Percentiles rank a stretch among this genome's conserved stretches.
Conservation (phyloP, 1,140 invertebrate species). For the Chymomyza costata region DNA sequence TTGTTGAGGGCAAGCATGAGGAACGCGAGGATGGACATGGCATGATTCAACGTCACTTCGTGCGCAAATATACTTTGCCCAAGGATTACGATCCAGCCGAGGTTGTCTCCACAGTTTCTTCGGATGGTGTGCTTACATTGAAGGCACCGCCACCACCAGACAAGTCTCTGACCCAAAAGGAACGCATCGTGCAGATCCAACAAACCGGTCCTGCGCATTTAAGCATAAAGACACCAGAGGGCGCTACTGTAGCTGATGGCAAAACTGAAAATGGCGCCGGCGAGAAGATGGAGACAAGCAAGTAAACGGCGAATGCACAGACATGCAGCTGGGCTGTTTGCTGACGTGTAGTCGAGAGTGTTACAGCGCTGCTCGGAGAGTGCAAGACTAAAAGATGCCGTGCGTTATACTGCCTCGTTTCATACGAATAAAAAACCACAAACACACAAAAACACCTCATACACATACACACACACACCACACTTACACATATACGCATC, state of each 20-base stretch:
- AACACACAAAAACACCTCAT: slow-evolving; percentile 14
- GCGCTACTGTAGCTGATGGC: slow-evolving; percentile 5
- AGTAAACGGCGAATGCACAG: slow-evolving; percentile 22
- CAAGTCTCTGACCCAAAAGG: slow-evolving; percentile 72
- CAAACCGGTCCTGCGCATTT: slow-evolving; percentile 75
- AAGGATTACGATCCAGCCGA: slow-evolving; percentile 81
- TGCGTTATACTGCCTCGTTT: too few relatives aligned
- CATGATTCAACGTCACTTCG: slow-evolving; percentile 83
- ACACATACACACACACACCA: slow-evolving; percentile 23
- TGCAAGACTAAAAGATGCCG: slow-evolving; percentile 44
- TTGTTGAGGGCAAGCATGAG: slow-evolving; percentile 85
- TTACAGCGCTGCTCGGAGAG: slow-evolving; percentile 45
- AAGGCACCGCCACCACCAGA: slow-evolving; percentile 78
- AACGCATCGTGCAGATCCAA: slow-evolving; percentile 75
- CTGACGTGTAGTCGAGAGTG: slow-evolving; percentile 33
- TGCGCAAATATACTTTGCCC: slow-evolving; percentile 83
- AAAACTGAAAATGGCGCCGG: slow-evolving; percentile 46
- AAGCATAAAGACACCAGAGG: slow-evolving; percentile 56
- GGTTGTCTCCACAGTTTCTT: slow-evolving; percentile 82
- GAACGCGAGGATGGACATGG: slow-evolving; percentile 86
- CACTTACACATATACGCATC: too few relatives aligned
- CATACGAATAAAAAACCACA: background rate
- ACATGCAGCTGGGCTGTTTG: slow-evolving; percentile 6
- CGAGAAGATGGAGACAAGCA: slow-evolving; percentile 62
- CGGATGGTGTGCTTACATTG: slow-evolving; percentile 84